phyloP scores from a whole-genome alignment of 2,888 invertebrate genomes.

The Dione juno region DNA sequence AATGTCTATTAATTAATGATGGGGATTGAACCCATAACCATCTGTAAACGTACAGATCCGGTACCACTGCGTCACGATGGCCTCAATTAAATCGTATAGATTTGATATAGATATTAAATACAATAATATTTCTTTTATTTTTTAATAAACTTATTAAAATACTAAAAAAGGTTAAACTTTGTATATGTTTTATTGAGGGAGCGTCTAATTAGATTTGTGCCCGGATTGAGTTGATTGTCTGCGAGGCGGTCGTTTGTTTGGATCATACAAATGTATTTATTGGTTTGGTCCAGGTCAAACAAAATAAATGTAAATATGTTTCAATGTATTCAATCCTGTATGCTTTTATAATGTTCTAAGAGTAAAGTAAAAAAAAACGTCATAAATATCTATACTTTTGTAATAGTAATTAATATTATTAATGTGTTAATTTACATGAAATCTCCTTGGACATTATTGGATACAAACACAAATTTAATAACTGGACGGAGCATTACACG shows the following conservation, averaged over 20 bases:
- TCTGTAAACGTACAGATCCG: no score
- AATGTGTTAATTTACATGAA: background rate
- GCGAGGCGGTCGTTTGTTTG: conserved; percentile 8
- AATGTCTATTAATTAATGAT: no score
- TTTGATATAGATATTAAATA: background rate
- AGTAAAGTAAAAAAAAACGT: no score
- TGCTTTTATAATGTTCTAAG: no score
- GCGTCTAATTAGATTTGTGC: background rate
- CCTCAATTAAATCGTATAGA: background rate
- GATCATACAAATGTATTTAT: conserved; percentile 5
- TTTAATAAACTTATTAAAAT: background rate
- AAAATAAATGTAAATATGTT: background rate
- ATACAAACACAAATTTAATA: conserved; percentile 38
- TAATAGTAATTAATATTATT: background rate
- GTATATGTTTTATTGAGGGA: background rate
- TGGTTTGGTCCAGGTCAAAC: background rate
- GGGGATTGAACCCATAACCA: no score
- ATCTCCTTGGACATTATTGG: conserved; percentile 6
- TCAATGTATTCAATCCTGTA: no score
- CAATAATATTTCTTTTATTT: background rate
- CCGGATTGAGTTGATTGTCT: background rate
- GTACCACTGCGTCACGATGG: no score
- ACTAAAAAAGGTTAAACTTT: background rate
- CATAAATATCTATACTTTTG: background rate
- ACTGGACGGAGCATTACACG: conserved; percentile 20